Percentiles rank a stretch among this genome's conserved stretches.
Conservation (phyloP, 2,797 vertebrate genomes). For the Hapalemur alaotrensis region DNA sequence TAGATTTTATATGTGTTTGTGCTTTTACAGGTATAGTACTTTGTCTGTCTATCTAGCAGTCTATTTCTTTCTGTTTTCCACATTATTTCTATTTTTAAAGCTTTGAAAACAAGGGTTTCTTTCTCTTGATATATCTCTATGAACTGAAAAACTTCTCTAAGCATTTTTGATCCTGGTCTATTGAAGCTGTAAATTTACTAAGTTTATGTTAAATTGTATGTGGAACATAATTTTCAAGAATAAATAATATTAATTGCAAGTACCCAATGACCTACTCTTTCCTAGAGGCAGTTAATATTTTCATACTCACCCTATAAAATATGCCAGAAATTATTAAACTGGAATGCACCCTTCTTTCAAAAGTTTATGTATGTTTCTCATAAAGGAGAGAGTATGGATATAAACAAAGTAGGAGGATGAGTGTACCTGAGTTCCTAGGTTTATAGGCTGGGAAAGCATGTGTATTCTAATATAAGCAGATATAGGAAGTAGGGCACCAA, state of each 20-base stretch:
- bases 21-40: neutral
- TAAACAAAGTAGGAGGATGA: neutral
- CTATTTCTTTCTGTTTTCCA: neutral
- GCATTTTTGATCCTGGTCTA: neutral
- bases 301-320: neutral
- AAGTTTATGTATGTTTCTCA: neutral
- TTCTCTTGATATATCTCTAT: neutral
- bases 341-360: neutral
- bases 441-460: neutral
- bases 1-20: neutral
- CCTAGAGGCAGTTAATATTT: neutral
- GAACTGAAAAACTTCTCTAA: neutral
- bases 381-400: neutral
- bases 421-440: too few species aligned
- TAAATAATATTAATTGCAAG: neutral
- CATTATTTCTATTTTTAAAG: neutral
- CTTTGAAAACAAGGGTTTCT: neutral
- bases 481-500: neutral
- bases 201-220: neutral
- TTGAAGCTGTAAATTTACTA: neutral
- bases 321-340: neutral
- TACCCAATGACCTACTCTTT: neutral
- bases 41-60: neutral
- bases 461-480: rapidly evolving
- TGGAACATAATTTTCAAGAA: neutral